A percentile compares a stretch with the other conserved stretches of the same genome.
Evolutionary conservation across 1,140 invertebrate species (phyloP).

Genomic region (Drosophila tani): DNA sequence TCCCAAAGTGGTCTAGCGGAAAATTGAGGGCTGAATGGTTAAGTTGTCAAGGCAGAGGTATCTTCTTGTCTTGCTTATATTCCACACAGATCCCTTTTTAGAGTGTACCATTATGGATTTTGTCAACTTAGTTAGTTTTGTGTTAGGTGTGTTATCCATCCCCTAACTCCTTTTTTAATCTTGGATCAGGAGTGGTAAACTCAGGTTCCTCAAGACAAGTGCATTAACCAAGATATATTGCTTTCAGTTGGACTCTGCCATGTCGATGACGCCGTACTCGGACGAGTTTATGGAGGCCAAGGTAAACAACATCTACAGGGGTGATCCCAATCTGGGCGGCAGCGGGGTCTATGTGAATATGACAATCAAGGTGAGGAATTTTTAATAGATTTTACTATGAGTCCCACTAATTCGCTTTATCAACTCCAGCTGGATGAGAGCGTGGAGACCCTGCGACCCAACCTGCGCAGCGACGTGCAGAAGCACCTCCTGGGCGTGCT

Average conservation of each 20-base stretch:
- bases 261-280: constrained; percentile 95
- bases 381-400: not conserved
- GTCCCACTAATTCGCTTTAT: not conserved
- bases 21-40: too few species aligned
- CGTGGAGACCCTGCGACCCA: constrained; percentile 88
- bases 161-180: too few species aligned
- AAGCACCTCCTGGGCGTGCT: constrained; percentile 94
- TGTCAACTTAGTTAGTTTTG: too few species aligned
- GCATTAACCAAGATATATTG: not conserved
- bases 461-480: constrained; percentile 91
- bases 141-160: too few species aligned
- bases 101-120: too few species aligned
- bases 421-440: constrained; percentile 87
- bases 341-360: constrained; percentile 93
- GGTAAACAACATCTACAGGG: constrained; percentile 93
- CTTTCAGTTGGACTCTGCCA: constrained; percentile 92
- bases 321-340: constrained; percentile 88
- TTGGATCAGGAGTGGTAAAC: too few species aligned
- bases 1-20: too few species aligned
- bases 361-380: constrained; percentile 88
- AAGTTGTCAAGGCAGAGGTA: too few species aligned
- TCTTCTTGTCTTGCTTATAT: too few species aligned
- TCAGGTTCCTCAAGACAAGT: too few species aligned
- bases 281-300: constrained; percentile 92
- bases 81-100: too few species aligned